Evolutionary conservation across 2,888 invertebrate genomes (phyloP).

Genomic region (Scaptomyza tumidula): DNA sequence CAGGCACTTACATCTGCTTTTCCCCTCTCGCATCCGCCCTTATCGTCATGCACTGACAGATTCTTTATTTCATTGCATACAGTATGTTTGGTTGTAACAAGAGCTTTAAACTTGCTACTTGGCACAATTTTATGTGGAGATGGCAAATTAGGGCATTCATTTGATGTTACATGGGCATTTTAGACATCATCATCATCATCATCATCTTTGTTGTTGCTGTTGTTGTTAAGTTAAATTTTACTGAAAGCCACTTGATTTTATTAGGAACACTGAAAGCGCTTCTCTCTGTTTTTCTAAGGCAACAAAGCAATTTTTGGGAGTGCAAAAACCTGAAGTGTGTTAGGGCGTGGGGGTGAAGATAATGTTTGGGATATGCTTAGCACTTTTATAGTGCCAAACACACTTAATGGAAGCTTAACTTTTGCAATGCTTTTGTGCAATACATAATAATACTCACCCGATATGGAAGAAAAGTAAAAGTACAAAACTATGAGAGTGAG

Average conservation of each 20-base stretch:
- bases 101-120: conserved; percentile 54
- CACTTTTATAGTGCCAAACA: conserved; percentile 52
- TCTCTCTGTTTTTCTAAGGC: conserved; percentile 22
- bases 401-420: conserved; percentile 60
- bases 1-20: background rate
- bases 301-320: conserved; percentile 4
- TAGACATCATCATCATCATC: conserved; percentile 35
- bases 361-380: conserved; percentile 8
- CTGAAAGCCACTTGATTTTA: conserved; percentile 76
- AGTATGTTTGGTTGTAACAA: conserved; percentile 7
- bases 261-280: conserved; percentile 65
- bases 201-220: conserved; percentile 9
- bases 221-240: conserved; percentile 62
- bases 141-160: conserved; percentile 66
- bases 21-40: background rate
- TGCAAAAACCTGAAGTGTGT: background rate
- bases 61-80: conserved; percentile 28
- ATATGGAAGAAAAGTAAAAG: conserved; percentile 14
- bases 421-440: conserved; percentile 45
- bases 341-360: too few species aligned
- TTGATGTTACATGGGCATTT: conserved; percentile 62
- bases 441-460: conserved; percentile 6
- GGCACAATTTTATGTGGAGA: conserved; percentile 42
- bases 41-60: conserved; percentile 5
- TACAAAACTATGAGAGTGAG: background rate